Evolutionary conservation across 2,113 vertebrate species (phyloP).

Genomic region (Clarias magur): DNA sequence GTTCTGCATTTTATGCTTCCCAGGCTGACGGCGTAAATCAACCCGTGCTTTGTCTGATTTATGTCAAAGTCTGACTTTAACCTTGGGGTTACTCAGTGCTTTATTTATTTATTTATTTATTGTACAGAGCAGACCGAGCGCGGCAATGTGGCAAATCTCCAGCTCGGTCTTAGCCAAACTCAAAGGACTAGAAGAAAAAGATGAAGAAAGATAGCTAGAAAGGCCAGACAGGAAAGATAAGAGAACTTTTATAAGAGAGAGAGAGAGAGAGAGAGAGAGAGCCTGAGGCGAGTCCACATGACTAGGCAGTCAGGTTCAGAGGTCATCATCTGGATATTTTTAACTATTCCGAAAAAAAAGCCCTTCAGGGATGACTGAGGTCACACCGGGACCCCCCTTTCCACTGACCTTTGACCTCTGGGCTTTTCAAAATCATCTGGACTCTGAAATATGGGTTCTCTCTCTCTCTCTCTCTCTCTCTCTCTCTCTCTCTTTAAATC

Average conservation of each 20-base stretch:
- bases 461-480: neutral
- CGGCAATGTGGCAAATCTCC: constrained; percentile 1
- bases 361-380: constrained; percentile 64
- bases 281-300: constrained; percentile 61
- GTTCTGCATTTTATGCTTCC: neutral
- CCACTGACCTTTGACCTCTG: constrained; percentile 63
- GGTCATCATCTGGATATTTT: constrained; percentile 78
- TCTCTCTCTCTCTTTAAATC: neutral
- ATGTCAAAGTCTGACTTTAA: constrained; percentile 47
- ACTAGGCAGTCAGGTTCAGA: constrained; percentile 55
- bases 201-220: neutral
- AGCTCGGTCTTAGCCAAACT: neutral
- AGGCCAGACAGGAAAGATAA: neutral
- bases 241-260: neutral
- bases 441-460: constrained; percentile 55
- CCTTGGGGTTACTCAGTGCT: neutral
- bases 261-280: neutral
- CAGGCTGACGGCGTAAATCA: constrained; percentile 11
- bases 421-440: constrained; percentile 60
- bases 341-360: constrained; percentile 62
- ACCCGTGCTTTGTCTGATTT: neutral
- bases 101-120: too few species aligned
- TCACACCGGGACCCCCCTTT: constrained; percentile 54
- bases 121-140: neutral
- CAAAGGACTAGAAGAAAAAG: neutral